phyloP scores from a whole-genome alignment of 2,113 vertebrate species.

The Daphoenositta chrysoptera region DNA sequence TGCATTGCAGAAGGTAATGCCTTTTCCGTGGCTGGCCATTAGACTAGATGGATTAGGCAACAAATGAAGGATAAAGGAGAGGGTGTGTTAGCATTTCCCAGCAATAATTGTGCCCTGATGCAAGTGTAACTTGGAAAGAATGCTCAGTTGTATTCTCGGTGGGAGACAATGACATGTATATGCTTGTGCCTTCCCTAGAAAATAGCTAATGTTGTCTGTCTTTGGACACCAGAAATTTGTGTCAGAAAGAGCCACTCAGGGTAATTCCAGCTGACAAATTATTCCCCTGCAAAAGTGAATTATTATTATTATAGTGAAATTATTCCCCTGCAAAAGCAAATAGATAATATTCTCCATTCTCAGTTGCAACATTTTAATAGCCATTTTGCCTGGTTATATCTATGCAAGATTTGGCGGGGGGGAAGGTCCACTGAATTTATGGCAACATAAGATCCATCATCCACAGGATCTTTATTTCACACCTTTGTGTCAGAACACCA shows the following conservation, averaged over 20 bases:
- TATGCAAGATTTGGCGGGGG: fast-evolving
- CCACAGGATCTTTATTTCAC: not conserved
- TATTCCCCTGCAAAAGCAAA: not conserved
- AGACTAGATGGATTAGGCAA: not conserved
- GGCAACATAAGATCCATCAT: not conserved
- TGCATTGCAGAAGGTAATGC: not conserved
- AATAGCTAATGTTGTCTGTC: not conserved
- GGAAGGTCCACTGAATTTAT: not conserved
- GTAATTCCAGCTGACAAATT: not conserved
- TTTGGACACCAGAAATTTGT: not conserved
- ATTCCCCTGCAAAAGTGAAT: not conserved
- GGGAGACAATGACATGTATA: not conserved
- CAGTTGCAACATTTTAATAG: not conserved
- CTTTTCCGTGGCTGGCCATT: not conserved
- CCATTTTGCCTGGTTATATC: not conserved
- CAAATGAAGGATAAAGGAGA: not conserved
- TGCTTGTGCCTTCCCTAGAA: not conserved
- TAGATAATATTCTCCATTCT: not conserved
- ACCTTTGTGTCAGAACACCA: not conserved
- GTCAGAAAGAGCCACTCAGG: not conserved
- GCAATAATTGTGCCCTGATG: not conserved
- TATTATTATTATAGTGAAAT: too few relatives aligned
- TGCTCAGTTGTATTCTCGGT: not conserved
- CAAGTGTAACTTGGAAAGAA: not conserved
- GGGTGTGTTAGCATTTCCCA: not conserved